Evolutionary conservation across 2,797 vertebrate genomes (phyloP).

Genomic region (Pseudochirops cupreus): DNA sequence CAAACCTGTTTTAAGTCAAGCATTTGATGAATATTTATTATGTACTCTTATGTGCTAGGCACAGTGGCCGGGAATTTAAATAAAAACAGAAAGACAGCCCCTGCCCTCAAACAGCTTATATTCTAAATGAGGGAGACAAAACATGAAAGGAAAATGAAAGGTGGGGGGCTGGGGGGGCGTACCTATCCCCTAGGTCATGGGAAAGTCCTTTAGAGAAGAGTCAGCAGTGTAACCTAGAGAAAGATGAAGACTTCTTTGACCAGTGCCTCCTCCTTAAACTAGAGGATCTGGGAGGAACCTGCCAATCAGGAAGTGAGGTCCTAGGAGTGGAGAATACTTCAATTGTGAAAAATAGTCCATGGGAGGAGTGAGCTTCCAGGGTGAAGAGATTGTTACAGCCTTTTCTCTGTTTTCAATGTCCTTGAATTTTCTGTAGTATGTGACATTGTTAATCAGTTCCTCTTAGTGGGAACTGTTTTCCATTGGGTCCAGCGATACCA

Average conservation of each 20-base stretch:
- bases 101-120: not conserved
- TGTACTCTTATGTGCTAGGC: not conserved
- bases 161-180: accelerated
- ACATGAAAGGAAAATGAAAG: not conserved
- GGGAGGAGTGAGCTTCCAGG: not conserved
- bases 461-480: too few relatives aligned
- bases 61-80: not conserved
- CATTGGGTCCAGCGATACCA: too few relatives aligned
- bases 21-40: not conserved
- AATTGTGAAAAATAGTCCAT: not conserved
- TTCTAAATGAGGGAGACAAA: not conserved
- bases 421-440: too few relatives aligned
- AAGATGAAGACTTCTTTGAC: not conserved
- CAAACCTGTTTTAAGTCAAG: not conserved
- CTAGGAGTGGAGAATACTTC: not conserved
- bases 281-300: not conserved
- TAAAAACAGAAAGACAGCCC: not conserved
- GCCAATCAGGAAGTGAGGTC: not conserved
- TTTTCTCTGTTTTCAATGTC: too few relatives aligned
- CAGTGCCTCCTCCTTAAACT: not conserved
- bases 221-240: not conserved
- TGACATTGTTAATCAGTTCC: too few relatives aligned
- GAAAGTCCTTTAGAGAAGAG: too few relatives aligned
- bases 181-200: too few relatives aligned
- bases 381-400: not conserved